phyloP scores from a whole-genome alignment of 2,888 invertebrate species.

The Coenonympha arcania region DNA sequence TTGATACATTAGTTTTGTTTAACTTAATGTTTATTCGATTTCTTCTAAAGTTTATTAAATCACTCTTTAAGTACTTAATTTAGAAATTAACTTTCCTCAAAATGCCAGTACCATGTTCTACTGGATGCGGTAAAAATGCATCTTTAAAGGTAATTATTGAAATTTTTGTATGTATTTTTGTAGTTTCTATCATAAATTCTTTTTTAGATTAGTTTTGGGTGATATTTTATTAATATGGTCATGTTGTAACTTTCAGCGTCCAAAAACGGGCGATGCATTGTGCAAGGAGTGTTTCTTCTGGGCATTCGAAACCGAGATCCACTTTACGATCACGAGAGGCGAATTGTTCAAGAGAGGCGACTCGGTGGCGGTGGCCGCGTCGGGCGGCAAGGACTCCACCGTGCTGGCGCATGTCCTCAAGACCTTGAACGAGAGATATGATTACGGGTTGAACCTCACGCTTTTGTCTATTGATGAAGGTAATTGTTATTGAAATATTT shows the following conservation, averaged over 20 bases:
- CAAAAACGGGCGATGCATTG: constrained; percentile 91
- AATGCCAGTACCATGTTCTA: constrained; percentile 81
- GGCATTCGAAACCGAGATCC: constrained; percentile 96
- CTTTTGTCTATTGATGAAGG: constrained; percentile 98
- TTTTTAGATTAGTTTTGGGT: too few species aligned
- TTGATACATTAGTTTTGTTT: too few species aligned
- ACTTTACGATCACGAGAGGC: constrained; percentile 88
- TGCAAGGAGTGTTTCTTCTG: constrained; percentile 96
- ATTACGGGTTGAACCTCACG: constrained; percentile 91
- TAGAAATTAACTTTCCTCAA: too few species aligned
- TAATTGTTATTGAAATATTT: not conserved
- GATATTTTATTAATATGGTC: constrained; percentile 3
- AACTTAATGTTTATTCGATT: too few species aligned
- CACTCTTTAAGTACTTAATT: too few species aligned
- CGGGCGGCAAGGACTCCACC: constrained; percentile 97
- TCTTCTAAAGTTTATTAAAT: too few species aligned
- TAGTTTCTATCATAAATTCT: not conserved
- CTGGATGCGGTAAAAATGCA: constrained; percentile 83
- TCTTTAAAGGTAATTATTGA: constrained; percentile 79
- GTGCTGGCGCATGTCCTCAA: constrained; percentile 96
- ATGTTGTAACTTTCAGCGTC: constrained; percentile 76
- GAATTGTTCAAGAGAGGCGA: constrained; percentile 87
- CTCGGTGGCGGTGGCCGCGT: constrained; percentile 94
- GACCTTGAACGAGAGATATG: constrained; percentile 88
- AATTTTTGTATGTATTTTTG: not conserved